Evolutionary conservation across 2,113 vertebrate species (phyloP), one percentile per base, ranked within the genome.

Genomic region (Amblyopsis rosae): DNA sequence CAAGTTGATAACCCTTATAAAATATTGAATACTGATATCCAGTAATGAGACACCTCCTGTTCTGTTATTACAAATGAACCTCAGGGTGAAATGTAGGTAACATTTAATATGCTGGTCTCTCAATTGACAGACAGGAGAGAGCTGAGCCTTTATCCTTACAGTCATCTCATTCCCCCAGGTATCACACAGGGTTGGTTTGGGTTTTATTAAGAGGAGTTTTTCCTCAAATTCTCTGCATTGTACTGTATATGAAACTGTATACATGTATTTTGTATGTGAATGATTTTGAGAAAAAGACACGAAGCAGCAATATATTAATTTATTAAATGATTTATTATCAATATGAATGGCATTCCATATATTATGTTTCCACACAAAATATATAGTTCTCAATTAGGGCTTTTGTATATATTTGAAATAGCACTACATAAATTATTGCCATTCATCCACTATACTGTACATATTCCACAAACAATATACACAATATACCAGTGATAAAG

Each of bases 321-420:
- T 76, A 35, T 79, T 82, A 35, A 46, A 13, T 48, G 72, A 81
- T 91, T 91, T 91, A 91, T 90, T 90, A 86, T 77, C 77, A 87
- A 85, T 81, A 67, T 84, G 77, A 84, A 85, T 83, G 66, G 80
- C 86, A 82, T 80, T 79, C 81, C 35, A 41, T 41, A 41, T 41
- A 41, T 41, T 41, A 41, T 41, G 35, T 71, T 41, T 70, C 78
- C 85, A 91, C 88, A 92, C 86, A 92, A 92, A 91, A 91, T 89
- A 91, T 89, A 91, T 86, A 80, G 63, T 83, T 85, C 78, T 87
- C 80, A 84, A 84, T 70, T 68, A 86, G 77, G 70, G 77, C 79
- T 76, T 88, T 69, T 49, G 78, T 86, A 79, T 86, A 83, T 81
- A 80, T 74, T 74, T 84, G 71, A 72, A 54, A 81, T 82, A 82